phyloP scores from a whole-genome alignment of 2,888 invertebrate species.

The Lasioglossum zephyrum region DNA sequence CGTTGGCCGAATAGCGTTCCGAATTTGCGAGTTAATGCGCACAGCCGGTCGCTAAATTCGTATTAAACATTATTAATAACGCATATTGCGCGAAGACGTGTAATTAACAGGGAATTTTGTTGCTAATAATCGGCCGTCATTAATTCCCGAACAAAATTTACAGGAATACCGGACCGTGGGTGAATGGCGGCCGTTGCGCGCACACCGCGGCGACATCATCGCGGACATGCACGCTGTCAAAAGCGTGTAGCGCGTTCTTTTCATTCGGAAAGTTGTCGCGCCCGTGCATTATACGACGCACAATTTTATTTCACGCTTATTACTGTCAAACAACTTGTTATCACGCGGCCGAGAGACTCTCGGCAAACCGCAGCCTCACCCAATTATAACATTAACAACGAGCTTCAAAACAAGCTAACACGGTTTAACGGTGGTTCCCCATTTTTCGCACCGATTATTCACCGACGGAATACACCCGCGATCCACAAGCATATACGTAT shows the following conservation, averaged over 20 bases:
- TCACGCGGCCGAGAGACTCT: neutral
- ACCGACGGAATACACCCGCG: neutral
- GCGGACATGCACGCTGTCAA: neutral
- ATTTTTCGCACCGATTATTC: constrained; percentile 30
- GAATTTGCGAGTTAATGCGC: constrained; percentile 4
- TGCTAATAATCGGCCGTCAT: constrained; percentile 36
- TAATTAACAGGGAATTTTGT: constrained; percentile 25
- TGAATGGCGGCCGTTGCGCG: neutral
- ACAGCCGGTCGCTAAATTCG: neutral
- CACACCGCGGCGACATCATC: neutral
- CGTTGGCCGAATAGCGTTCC: constrained; percentile 6
- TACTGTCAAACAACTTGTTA: constrained; percentile 49
- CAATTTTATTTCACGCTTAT: constrained; percentile 56
- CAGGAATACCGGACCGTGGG: neutral
- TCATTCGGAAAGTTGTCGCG: constrained; percentile 8
- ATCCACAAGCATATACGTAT: neutral
- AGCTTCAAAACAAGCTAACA: constrained; percentile 21
- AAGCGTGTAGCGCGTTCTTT: neutral
- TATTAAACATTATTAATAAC: constrained; percentile 36
- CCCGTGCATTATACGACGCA: constrained; percentile 10
- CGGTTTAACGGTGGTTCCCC: constrained; percentile 24
- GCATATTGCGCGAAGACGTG: constrained; percentile 3
- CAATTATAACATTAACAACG: constrained; percentile 49
- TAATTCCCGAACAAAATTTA: constrained; percentile 11
- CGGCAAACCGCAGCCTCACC: constrained; percentile 17